A percentile compares a stretch with the other conserved stretches of the same genome.
phyloP scores from a whole-genome alignment of 2,797 vertebrate genomes.

The Ctenosaura bakeri region DNA sequence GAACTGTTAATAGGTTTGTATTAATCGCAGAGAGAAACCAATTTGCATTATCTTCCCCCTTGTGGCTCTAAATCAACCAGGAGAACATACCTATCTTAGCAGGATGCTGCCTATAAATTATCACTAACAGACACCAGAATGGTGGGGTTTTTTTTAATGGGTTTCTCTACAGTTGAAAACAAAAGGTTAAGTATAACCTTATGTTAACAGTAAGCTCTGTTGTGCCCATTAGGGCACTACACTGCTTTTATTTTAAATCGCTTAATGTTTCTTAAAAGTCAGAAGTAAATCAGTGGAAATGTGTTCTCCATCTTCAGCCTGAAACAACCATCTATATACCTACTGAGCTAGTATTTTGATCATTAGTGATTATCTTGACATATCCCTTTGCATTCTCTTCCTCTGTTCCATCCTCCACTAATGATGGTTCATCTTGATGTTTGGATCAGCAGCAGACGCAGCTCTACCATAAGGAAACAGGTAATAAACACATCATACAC shows the following conservation, averaged over 20 bases:
- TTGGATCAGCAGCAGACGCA: slow-evolving; percentile 84
- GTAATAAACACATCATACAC: slow-evolving; percentile 80
- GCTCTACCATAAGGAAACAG: slow-evolving; percentile 94
- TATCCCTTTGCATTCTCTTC: slow-evolving; percentile 51
- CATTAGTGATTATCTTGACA: slow-evolving; percentile 45
- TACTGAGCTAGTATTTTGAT: fast-evolving
- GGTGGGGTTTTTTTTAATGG: background rate
- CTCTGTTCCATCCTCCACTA: slow-evolving; percentile 54
- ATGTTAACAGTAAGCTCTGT: slow-evolving; percentile 34
- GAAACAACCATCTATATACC: fast-evolving
- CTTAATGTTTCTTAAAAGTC: slow-evolving; percentile 9
- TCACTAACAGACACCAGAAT: slow-evolving; percentile 20
- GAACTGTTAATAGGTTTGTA: slow-evolving; percentile 35
- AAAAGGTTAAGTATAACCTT: slow-evolving; percentile 39
- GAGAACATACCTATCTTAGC: background rate
- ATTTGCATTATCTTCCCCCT: slow-evolving; percentile 33
- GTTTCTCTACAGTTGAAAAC: slow-evolving; percentile 16
- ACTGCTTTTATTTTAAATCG: slow-evolving; percentile 46
- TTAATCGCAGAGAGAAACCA: slow-evolving; percentile 37
- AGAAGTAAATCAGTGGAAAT: background rate
- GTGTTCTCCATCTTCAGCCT: background rate
- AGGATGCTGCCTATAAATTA: background rate
- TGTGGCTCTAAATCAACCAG: slow-evolving; percentile 20
- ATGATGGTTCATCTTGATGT: slow-evolving; percentile 31
- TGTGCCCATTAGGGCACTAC: background rate